A percentile compares a stretch with the other conserved stretches of the same genome.
phyloP scores from a whole-genome alignment of 2,797 vertebrate species.

The Clarias laeviceps region DNA sequence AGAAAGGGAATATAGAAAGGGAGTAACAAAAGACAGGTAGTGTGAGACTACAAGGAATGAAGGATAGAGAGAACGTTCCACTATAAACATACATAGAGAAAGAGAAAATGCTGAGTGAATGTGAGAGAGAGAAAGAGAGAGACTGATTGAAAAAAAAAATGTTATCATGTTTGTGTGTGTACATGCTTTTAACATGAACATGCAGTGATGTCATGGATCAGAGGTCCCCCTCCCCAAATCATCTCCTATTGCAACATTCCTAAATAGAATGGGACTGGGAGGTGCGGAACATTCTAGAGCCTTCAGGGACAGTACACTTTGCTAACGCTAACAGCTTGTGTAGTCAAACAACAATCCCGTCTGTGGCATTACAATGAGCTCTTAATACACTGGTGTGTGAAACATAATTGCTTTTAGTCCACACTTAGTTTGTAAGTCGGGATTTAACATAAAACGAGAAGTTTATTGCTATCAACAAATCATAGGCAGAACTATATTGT shows the following conservation, averaged over 20 bases:
- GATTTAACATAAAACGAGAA: background rate
- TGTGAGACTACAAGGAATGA: too few relatives aligned
- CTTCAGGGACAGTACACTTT: slow-evolving; percentile 2
- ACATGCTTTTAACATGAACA: slow-evolving; percentile 42
- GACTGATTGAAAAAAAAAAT: background rate
- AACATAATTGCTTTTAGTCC: background rate
- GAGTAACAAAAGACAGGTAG: too few relatives aligned
- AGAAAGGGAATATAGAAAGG: too few relatives aligned
- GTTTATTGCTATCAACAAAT: background rate
- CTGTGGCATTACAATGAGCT: background rate
- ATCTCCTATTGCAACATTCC: slow-evolving; percentile 18
- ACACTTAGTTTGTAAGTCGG: background rate
- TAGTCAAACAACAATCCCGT: background rate
- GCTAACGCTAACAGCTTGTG: background rate
- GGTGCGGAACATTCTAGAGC: slow-evolving; percentile 8
- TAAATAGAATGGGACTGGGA: background rate
- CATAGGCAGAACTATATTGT: background rate
- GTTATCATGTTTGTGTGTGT: background rate
- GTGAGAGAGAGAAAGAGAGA: background rate
- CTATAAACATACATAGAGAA: background rate
- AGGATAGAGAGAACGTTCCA: background rate
- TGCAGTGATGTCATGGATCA: slow-evolving; percentile 42
- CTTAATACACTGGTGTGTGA: background rate
- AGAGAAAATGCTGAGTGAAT: background rate
- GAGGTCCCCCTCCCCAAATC: slow-evolving; percentile 7